phyloP scores from a whole-genome alignment of 2,113 vertebrate genomes.

The Zosterops japonicus region DNA sequence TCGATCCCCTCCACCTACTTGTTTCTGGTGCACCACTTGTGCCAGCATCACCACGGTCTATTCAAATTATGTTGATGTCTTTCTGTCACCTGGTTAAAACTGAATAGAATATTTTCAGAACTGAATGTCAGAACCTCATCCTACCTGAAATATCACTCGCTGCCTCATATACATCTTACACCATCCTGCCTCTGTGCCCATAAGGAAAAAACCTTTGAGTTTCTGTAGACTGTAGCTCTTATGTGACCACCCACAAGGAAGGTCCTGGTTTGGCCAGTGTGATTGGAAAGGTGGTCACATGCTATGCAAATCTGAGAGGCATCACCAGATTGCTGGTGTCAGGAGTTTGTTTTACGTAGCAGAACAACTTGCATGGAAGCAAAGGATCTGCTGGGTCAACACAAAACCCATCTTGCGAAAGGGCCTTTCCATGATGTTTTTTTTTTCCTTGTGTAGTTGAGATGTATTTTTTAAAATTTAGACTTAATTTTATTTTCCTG shows the following conservation, averaged over 20 bases:
- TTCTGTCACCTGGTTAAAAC: background rate
- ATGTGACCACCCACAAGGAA: background rate
- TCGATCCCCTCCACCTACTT: accelerated
- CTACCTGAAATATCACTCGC: background rate
- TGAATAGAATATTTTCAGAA: background rate
- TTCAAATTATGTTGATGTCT: background rate
- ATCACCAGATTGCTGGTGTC: background rate
- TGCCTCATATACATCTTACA: background rate
- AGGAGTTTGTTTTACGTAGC: background rate
- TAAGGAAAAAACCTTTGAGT: background rate
- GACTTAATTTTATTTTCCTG: background rate
- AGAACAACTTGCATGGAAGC: background rate
- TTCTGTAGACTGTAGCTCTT: background rate
- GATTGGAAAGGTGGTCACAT: background rate
- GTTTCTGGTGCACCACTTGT: background rate
- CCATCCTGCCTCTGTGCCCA: background rate
- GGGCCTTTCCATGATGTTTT: background rate
- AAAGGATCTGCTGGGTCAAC: background rate
- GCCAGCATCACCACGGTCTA: background rate
- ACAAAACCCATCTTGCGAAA: background rate
- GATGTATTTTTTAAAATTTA: background rate
- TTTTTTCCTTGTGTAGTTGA: background rate
- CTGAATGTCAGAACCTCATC: background rate
- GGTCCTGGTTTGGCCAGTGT: background rate
- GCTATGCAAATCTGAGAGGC: background rate